Evolutionary conservation across 2,797 vertebrate genomes (phyloP).

Genomic region (Cyprinella venusta): DNA sequence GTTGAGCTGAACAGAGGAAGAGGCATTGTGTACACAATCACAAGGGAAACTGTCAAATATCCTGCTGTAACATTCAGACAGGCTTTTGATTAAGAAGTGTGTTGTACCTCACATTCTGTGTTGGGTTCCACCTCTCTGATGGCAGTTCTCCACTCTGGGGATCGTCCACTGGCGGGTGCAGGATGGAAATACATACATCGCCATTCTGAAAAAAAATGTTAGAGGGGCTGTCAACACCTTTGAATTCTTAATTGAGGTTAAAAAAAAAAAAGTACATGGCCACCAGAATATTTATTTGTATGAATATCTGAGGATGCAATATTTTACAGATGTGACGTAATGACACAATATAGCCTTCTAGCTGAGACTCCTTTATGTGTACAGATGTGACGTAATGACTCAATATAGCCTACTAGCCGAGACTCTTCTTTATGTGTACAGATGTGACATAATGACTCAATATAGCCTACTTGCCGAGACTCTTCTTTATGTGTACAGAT

Average conservation of each 20-base stretch:
- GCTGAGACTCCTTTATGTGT: too few relatives aligned
- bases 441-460: too few relatives aligned
- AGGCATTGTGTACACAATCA: too few relatives aligned
- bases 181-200: constrained; percentile 94
- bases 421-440: too few relatives aligned
- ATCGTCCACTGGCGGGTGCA: constrained; percentile 92
- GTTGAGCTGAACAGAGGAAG: neutral
- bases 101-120: constrained; percentile 91
- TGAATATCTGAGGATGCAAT: neutral
- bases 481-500: too few relatives aligned
- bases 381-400: too few relatives aligned
- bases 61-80: neutral
- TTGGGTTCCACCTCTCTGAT: constrained; percentile 94
- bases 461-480: too few relatives aligned
- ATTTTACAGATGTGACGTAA: neutral
- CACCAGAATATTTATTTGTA: neutral
- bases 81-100: neutral
- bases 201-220: constrained; percentile 79
- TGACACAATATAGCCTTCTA: too few relatives aligned
- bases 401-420: too few relatives aligned
- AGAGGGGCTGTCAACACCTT: neutral
- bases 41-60: neutral
- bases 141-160: constrained; percentile 95
- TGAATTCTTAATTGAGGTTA: neutral
- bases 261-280: neutral